Percentiles rank a stretch among this genome's conserved stretches.
Evolutionary conservation across 2,888 invertebrate species (phyloP).

Genomic region (Eueremaeus valkanovi): DNA sequence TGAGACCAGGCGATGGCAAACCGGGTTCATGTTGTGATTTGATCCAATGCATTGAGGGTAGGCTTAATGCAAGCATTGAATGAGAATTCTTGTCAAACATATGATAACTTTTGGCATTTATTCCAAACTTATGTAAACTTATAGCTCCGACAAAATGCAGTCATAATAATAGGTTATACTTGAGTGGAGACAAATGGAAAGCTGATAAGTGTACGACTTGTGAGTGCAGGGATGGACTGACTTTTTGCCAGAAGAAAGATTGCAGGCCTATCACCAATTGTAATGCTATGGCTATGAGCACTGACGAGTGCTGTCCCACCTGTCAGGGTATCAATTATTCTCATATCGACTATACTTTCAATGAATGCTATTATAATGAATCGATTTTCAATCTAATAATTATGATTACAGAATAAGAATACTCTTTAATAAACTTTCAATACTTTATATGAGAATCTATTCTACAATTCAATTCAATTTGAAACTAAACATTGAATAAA

Average conservation of each 20-base stretch:
- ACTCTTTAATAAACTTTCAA: too few relatives aligned
- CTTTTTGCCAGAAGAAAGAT: background rate
- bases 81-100: background rate
- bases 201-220: background rate
- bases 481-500: background rate
- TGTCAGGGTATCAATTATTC: slow-evolving; percentile 4
- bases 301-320: background rate
- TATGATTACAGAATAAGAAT: too few relatives aligned
- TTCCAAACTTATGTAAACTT: background rate
- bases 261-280: background rate
- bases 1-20: background rate
- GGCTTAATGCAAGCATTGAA: background rate
- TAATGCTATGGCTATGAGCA: background rate
- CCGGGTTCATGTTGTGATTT: background rate
- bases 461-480: too few relatives aligned
- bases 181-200: background rate
- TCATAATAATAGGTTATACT: background rate
- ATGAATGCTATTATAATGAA: background rate
- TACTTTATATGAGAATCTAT: too few relatives aligned
- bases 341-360: background rate
- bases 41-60: background rate
- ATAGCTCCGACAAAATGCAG: background rate
- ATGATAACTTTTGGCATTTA: too few relatives aligned
- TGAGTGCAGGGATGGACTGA: background rate
- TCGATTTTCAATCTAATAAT: too few relatives aligned